These are phyloP conservation scores for Athalia circularis DNA, from an alignment of 2,888 invertebrate species.

Conservation along the genomic window DNA sequence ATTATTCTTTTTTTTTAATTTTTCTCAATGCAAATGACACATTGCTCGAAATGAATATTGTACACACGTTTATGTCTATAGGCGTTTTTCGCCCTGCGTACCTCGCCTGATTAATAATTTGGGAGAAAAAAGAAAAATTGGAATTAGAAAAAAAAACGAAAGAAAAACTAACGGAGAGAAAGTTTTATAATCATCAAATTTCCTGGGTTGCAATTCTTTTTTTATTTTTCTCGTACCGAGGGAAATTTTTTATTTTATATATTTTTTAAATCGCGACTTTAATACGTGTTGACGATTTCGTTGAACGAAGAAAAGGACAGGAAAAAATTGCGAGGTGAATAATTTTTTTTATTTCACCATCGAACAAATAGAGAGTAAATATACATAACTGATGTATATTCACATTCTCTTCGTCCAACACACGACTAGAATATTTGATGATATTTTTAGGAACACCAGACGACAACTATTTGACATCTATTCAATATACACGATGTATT, in stretches of 20 bases:
- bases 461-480: slow-evolving; percentile 42
- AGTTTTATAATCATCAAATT: neutral
- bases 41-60: no score
- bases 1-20: no score
- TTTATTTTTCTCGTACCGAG: neutral
- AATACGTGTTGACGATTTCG: neutral
- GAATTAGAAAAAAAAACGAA: neutral
- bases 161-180: no score
- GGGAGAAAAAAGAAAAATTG: no score
- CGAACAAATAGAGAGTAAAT: neutral
- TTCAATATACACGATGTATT: slow-evolving; percentile 36
- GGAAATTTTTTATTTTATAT: neutral
- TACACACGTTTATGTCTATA: no score
- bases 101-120: neutral
- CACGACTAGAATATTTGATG: slow-evolving; percentile 25
- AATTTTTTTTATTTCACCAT: neutral
- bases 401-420: slow-evolving; percentile 8
- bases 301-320: neutral
- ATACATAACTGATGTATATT: neutral
- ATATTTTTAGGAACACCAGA: slow-evolving; percentile 31
- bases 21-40: no score
- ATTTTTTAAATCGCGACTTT: neutral
- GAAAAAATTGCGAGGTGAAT: slow-evolving; percentile 4
- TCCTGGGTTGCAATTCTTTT: neutral
- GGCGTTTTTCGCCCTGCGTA: no score